phyloP scores from a whole-genome alignment of 2,113 vertebrate species.

The Tetrao urogallus region DNA sequence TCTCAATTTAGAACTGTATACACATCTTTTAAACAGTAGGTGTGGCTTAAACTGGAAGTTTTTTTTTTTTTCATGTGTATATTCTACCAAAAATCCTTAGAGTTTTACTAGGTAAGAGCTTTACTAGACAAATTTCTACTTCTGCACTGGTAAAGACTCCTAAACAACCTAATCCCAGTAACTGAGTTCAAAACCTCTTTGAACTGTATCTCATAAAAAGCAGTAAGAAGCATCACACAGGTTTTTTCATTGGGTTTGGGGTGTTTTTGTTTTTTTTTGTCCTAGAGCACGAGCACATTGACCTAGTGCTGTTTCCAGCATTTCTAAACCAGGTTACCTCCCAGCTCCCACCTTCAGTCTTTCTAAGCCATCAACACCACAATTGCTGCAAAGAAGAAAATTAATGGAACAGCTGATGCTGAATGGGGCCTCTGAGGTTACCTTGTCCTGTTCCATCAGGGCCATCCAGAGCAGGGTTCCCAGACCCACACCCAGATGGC shows the following conservation, averaged over 20 bases:
- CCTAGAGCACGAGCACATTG: background rate
- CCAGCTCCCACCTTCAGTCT: background rate
- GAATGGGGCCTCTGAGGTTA: background rate
- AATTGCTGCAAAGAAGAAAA: background rate
- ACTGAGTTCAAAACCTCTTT: background rate
- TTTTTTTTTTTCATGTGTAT: background rate
- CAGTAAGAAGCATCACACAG: background rate
- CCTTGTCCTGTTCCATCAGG: background rate
- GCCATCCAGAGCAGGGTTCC: background rate
- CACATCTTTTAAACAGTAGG: background rate
- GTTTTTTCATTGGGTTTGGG: background rate
- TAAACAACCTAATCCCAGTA: background rate
- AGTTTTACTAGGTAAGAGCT: background rate
- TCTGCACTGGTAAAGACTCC: background rate
- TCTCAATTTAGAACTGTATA: background rate
- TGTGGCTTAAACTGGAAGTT: background rate
- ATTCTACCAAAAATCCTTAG: background rate
- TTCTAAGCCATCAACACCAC: background rate
- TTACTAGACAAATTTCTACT: background rate
- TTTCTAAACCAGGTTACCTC: background rate
- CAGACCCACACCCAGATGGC: background rate
- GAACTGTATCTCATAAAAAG: background rate
- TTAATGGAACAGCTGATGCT: background rate
- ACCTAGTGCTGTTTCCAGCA: background rate
- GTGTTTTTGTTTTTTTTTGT: background rate